Base-by-base conservation (phyloP, 2,888 invertebrate genomes). In the Polymixis lichenea region DNA sequence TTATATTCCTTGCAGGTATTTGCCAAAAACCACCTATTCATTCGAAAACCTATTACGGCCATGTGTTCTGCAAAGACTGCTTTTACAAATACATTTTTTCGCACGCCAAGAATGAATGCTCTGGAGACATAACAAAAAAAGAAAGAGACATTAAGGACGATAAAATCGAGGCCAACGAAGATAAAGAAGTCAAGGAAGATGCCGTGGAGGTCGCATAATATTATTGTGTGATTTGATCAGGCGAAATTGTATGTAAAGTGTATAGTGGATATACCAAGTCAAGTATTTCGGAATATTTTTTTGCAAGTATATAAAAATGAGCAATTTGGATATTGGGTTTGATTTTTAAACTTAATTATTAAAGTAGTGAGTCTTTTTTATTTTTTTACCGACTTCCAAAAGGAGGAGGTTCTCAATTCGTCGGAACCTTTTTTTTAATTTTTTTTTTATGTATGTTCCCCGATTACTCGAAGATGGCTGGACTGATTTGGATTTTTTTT, bases 11-110 rank as follows among this genome's bases (percentile, higher is more conserved):
- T 84, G 0, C 82, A 91, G 91, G 89, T 78, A 84, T 91, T 19
- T 91, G 91, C 72, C 88, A 67, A 58, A 87, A 64, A 17, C 61
- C 80, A 2, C 87, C 89, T 6, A 8, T 22, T 1, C 86, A 88
- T 61, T 82, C 86, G 0, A 84, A 88, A 61, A 86, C 76, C 0
- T 91, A 90, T 65, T 91, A 89, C 43, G 88, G 90, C 9, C 89
- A 87, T 7, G 25, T 88, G 6, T 92, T 91, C 60, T 92, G 91
- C 71, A 80, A 75, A 0, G 80, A 88, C 0, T 92, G 91, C 72
- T 92, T 91, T 64, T 87, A 89, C 32, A 91, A 90, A 69, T 91
- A 92, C 69, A 91, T 92, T 22, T 91, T 88, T 85, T 80, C 84
- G 0, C 87, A 89, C 0, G 49, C 70, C 22, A 89, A 89, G 25